Evolutionary conservation across 2,888 invertebrate genomes (phyloP), one percentile per base, ranked within the genome.

Genomic region (Dysmachus trigonus): DNA sequence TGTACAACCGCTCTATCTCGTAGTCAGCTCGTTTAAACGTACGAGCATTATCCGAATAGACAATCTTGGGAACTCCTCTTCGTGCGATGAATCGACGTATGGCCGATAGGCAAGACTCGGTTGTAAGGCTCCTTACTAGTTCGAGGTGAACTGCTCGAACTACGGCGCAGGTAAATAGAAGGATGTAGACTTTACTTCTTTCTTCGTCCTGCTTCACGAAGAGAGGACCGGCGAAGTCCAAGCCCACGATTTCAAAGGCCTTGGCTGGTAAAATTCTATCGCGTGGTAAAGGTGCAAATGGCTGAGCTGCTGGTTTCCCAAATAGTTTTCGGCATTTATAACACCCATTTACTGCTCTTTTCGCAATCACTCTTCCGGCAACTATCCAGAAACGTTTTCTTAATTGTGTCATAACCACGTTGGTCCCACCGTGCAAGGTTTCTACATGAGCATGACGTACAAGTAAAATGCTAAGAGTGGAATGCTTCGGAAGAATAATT

Each of bases 181-280:
- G n/a, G 13, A 72, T 22, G 0, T 72, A 72, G 7, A 72, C 72
- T 22, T 72, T 72, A n/a, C 33, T 85, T 18, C 33, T 51, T 33
- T 30, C 38, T 30, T 41, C 41, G 10, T 77, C 22, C 4, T 53
- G 8, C 8, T n/a, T 18, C 2, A 86, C 38, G 47, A 77, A 18
- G 22, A 86, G 72, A 6, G 85, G 87, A 27, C 86, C 86, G 0
- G 86, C 87, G 51, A 87, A 87, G 79, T 87, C 86, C n/a, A 87
- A 51, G 15, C 87, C 87, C 10, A 77, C 86, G 2, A 76, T 79
- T 38, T 87, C 87, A 30, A 87, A 86, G 2, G 81, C 76, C 30
- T 15, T 79, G 10, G 76, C 31, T 27, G 74, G 51, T 10, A 71
- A 31, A 10, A 87, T 72, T 76, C 82, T 79, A 13, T 87, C 87